These are phyloP conservation scores for Drosophila kokeensis DNA, from an alignment of 2,888 invertebrate genomes.

Conservation along the genomic window DNA sequence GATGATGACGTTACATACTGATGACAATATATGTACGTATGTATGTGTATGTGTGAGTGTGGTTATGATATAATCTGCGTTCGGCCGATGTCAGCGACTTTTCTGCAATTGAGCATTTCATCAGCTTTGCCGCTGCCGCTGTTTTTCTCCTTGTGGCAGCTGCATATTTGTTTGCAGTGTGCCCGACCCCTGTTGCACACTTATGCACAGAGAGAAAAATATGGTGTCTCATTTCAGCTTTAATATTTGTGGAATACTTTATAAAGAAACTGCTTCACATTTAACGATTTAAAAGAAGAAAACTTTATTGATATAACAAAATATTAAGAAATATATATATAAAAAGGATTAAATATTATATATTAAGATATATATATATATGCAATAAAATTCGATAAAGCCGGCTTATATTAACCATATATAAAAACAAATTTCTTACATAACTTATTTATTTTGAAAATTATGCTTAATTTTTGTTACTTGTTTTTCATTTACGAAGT, in stretches of 20 bases:
- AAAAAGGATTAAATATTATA: background rate
- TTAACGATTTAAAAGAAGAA: background rate
- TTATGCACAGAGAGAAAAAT: slow-evolving; percentile 8
- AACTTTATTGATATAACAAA: background rate
- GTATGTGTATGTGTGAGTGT: slow-evolving; percentile 22
- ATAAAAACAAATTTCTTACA: background rate
- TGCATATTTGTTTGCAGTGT: slow-evolving; percentile 44
- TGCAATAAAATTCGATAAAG: background rate
- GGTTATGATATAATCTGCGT: slow-evolving; percentile 82
- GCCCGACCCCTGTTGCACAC: slow-evolving; percentile 19
- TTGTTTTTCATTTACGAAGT: background rate
- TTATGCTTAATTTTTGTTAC: background rate
- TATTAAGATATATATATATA: background rate
- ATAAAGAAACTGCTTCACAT: background rate
- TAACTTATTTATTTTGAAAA: background rate
- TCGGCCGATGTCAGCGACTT: slow-evolving; percentile 49
- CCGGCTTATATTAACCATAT: background rate
- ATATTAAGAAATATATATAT: background rate
- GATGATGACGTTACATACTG: slow-evolving; percentile 31
- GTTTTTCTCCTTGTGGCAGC: slow-evolving; percentile 33
- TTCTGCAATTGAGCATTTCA: slow-evolving; percentile 54
- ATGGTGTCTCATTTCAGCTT: background rate
- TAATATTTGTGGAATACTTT: background rate
- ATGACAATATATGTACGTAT: background rate
- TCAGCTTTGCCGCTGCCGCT: slow-evolving; percentile 43